Base-by-base conservation (phyloP, 2,113 vertebrate species). In the Microcebus griseorufus region DNA sequence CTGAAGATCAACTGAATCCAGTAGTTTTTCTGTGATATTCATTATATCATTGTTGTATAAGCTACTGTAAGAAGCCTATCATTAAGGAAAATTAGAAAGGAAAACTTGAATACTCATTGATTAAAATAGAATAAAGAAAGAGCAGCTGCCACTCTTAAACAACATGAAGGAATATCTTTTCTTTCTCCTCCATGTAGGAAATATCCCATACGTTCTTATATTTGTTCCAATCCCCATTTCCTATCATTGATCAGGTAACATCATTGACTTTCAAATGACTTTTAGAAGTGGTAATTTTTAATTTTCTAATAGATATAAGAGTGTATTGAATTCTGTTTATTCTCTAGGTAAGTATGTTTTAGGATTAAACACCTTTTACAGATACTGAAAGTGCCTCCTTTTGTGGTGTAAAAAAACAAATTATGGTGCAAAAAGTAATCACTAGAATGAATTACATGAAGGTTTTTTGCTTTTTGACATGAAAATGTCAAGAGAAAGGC, bases 341-440 rank as follows among this genome's bases (percentile, higher is more conserved):
- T 94, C 83, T 96, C 89, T 98, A 96, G 96, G 96, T 92, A 82
- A 97, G 97, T 98, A 97, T 98, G 96, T 93, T 96, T 97, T 98
- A 98, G 93, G 97, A 98, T 98, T 98, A 98, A 98, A 99, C 98
- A 98, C 96, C 98, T 98, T 98, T 93, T 98, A 97, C 98, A 98
- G 98, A 99, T 98, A 99, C 98, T 99, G 98, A 98, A 99, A 99
- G 98, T 99, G 98, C 98, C 98, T 99, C 98, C 98, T 98, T 99
- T 99, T 98, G 98, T 98, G 98, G 97, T 97, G 98, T 98, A 98
- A 95, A 98, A 97, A 97, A 97, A 97, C 96, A 96, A 98, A 98
- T 98, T 97, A 98, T 97, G 98, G 97, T 98, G 98, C 98, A 98
- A 98, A 97, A 98, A 97, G 97, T 97, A 98, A 98, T 98, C 97